Base-by-base conservation (phyloP, 1,140 invertebrate genomes). In the Hesperophylax magnus region DNA sequence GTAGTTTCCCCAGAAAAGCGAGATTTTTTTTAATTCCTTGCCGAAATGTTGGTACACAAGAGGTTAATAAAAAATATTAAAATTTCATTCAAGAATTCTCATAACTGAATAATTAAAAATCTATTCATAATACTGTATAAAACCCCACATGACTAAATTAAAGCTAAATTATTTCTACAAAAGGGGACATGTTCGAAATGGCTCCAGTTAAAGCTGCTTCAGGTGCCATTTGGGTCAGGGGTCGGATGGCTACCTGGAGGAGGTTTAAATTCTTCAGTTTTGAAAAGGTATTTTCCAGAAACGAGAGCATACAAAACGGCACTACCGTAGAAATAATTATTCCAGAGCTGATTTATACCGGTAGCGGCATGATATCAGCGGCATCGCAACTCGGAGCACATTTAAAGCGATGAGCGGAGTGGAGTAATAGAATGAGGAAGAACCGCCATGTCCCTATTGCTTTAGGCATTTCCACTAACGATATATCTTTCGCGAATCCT, bases 401-500 rank as follows among this genome's bases (percentile, higher is more conserved):
- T 47, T 47, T 47, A 47, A 31, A 67, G 8, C 61, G 61, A 14
- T 31, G 61, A 22, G 31, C 17, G 14, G 22, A 27, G 63, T 8
- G 7, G 58, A 22, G 58, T 9, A 47, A 47, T 1, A 47, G 39
- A 47, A 47, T 2, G 3, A 14, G 39, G 39, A 47, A 47, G 39
- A 47, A 14, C 65, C 39, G 31, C 65, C n/a, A 6, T 69, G 24
- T n/a, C 15, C 27, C 20, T 15, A 31, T 76, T 60, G 27, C 18
- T 56, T 60, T 58, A 61, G 54, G 72, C 24, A 76, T 58, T 74
- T 74, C 53, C 54, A 47, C 72, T 53, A 47, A 53, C 72, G 72
- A 27, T 58, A 58, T 76, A 76, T 76, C 72, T 76, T 31, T 52
- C 34, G 39, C 39, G 52, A 53, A 53, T 24, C 54, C 53, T 20